Evolutionary conservation across 2,113 vertebrate species (phyloP).

Genomic region (Pseudorhombus dupliciocellatus): DNA sequence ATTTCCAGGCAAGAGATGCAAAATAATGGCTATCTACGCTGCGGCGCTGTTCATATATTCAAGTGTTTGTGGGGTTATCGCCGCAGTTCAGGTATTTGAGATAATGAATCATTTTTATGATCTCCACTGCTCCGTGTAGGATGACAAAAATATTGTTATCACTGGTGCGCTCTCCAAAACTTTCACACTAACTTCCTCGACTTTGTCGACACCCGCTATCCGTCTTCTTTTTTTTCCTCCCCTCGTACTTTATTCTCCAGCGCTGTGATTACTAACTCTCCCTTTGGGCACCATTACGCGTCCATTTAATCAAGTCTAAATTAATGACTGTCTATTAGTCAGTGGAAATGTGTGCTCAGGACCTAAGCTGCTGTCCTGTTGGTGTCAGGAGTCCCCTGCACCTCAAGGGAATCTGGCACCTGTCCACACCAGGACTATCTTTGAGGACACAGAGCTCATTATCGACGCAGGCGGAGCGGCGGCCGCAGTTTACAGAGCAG

Average conservation of each 20-base stretch:
- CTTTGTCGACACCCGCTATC: slow-evolving; percentile 16
- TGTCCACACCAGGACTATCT: slow-evolving; percentile 45
- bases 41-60: slow-evolving; percentile 24
- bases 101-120: slow-evolving; percentile 24
- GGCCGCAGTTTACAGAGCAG: slow-evolving; percentile 56
- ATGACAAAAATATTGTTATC: slow-evolving; percentile 2
- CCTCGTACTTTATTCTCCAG: slow-evolving; percentile 16
- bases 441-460: slow-evolving; percentile 70
- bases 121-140: not conserved
- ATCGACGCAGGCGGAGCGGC: slow-evolving; percentile 62
- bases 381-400: slow-evolving; percentile 51
- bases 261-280: slow-evolving; percentile 17
- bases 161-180: not conserved
- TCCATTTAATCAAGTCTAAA: slow-evolving; percentile 67
- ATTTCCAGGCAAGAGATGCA: slow-evolving; percentile 43
- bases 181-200: slow-evolving; percentile 9
- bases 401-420: slow-evolving; percentile 51
- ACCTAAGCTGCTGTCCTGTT: slow-evolving; percentile 42
- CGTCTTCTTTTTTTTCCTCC: not conserved
- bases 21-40: slow-evolving; percentile 34
- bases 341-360: slow-evolving; percentile 27
- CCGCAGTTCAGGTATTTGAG: not conserved
- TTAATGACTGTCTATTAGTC: slow-evolving; percentile 45
- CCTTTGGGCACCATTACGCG: slow-evolving; percentile 45
- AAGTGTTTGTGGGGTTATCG: slow-evolving; percentile 34